phyloP scores from a whole-genome alignment of 2,888 invertebrate species.

The Drosophila setosimentum region DNA sequence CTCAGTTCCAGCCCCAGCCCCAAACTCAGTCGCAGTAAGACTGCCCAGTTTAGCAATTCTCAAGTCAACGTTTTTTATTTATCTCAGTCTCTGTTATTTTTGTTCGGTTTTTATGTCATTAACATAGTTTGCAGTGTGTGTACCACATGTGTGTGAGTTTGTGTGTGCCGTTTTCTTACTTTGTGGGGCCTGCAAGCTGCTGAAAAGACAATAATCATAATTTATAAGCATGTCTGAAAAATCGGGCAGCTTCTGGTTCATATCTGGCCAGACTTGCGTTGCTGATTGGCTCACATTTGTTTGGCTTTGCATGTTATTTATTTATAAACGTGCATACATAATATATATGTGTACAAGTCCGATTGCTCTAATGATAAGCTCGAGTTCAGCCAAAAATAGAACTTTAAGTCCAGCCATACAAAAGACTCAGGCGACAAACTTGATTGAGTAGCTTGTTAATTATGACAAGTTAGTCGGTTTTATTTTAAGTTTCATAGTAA shows the following conservation, averaged over 20 bases:
- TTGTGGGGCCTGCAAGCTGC: constrained; percentile 52
- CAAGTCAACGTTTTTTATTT: constrained; percentile 42
- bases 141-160: constrained; percentile 6
- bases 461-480: constrained; percentile 36
- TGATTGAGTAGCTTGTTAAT: constrained; percentile 28
- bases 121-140: constrained; percentile 70
- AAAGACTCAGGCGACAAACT: constrained; percentile 43
- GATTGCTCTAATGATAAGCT: constrained; percentile 53
- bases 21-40: constrained; percentile 29
- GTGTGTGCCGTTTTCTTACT: constrained; percentile 40
- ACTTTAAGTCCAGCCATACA: constrained; percentile 27
- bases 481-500: background rate
- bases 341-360: background rate
- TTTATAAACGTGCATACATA: constrained; percentile 17
- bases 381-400: constrained; percentile 23
- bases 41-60: constrained; percentile 39
- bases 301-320: constrained; percentile 55
- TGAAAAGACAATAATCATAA: constrained; percentile 75
- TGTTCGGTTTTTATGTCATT: constrained; percentile 72
- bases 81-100: constrained; percentile 51
- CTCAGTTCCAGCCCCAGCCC: constrained; percentile 15
- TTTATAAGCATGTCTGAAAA: constrained; percentile 65
- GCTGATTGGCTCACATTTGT: constrained; percentile 66
- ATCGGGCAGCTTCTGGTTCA: constrained; percentile 48
- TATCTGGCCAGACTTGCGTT: constrained; percentile 22